A percentile compares a stretch with the other conserved stretches of the same genome.
Conservation (phyloP, 2,888 invertebrate genomes). For the Dasypolia templi region DNA sequence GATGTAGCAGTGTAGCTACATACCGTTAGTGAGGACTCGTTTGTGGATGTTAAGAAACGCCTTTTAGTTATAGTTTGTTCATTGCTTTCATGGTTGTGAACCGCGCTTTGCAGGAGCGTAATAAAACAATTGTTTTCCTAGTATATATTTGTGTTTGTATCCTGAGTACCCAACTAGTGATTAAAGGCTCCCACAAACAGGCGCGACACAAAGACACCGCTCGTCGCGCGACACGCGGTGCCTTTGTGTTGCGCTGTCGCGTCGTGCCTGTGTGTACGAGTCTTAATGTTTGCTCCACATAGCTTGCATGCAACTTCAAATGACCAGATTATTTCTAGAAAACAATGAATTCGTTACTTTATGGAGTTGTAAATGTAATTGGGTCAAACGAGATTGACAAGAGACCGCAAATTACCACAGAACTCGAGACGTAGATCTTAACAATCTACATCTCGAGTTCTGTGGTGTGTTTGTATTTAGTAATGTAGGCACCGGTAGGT, state of each 20-base stretch:
- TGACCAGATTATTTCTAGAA: slow-evolving; percentile 22
- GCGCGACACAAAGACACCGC: too few relatives aligned
- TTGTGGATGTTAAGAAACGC: background rate
- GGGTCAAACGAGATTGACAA: slow-evolving; percentile 32
- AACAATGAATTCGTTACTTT: slow-evolving; percentile 26
- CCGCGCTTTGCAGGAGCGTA: background rate
- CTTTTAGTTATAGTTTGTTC: background rate
- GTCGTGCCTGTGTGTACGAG: too few relatives aligned
- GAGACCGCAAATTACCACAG: slow-evolving; percentile 2
- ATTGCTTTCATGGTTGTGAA: background rate
- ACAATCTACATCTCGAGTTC: too few relatives aligned
- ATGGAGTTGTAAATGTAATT: slow-evolving; percentile 11
- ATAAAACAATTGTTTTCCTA: background rate
- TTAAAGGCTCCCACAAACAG: too few relatives aligned
- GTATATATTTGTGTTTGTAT: background rate
- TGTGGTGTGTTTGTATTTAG: background rate
- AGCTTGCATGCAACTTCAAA: slow-evolving; percentile 15
- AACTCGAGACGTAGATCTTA: slow-evolving; percentile 18
- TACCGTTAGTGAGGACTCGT: background rate
- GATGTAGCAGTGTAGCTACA: background rate
- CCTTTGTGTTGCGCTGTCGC: too few relatives aligned
- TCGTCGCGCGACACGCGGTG: too few relatives aligned
- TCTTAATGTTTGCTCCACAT: slow-evolving; percentile 9
- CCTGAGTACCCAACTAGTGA: background rate
- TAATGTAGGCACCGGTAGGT: too few relatives aligned